Evolutionary conservation across 2,888 invertebrate species (phyloP).

Genomic region (Tribolium freemani): DNA sequence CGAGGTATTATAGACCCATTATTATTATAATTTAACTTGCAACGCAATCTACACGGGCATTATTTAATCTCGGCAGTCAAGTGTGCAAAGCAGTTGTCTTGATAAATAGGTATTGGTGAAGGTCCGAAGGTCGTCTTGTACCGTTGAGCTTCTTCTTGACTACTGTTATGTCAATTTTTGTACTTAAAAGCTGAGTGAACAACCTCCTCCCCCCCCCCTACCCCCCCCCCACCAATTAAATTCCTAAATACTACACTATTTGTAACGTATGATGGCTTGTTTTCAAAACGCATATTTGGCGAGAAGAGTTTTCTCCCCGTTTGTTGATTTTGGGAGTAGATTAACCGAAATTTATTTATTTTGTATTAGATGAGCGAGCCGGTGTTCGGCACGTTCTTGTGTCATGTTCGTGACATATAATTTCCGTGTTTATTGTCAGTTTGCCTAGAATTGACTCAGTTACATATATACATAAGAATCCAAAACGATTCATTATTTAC

Average conservation of each 20-base stretch:
- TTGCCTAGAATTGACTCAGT: slow-evolving; percentile 14
- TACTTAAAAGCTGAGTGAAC: too few relatives aligned
- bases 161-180: slow-evolving; percentile 8
- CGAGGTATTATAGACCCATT: slow-evolving; percentile 10
- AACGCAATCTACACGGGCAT: not conserved
- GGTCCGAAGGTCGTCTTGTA: slow-evolving; percentile 24
- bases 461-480: slow-evolving; percentile 7
- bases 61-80: slow-evolving; percentile 23
- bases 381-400: slow-evolving; percentile 24
- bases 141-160: slow-evolving; percentile 24
- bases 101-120: slow-evolving; percentile 29
- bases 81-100: slow-evolving; percentile 18
- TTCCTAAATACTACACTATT: not conserved
- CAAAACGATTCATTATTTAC: too few relatives aligned
- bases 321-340: slow-evolving; percentile 28
- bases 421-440: slow-evolving; percentile 34
- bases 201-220: too few relatives aligned
- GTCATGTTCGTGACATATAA: slow-evolving; percentile 34
- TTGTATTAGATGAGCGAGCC: slow-evolving; percentile 27
- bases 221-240: too few relatives aligned
- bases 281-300: slow-evolving; percentile 21
- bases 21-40: slow-evolving; percentile 21
- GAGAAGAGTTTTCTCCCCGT: slow-evolving; percentile 9
- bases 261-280: slow-evolving; percentile 31
- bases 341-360: slow-evolving; percentile 31